Base-by-base conservation (phyloP, 2,888 invertebrate genomes). In the Drosophila putrida region DNA sequence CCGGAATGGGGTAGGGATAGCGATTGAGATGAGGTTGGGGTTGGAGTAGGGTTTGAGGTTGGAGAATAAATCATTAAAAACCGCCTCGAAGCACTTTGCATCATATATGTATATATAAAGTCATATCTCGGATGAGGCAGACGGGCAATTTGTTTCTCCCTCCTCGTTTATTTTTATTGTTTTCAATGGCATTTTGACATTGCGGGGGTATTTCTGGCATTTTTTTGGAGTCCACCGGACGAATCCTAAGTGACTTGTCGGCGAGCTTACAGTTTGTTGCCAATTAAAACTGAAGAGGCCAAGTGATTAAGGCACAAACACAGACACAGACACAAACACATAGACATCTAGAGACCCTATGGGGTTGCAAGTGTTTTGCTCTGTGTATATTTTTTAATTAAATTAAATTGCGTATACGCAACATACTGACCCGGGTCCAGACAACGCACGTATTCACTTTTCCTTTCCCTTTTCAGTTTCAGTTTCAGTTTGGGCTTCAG, bases 381-480 rank as follows among this genome's bases (percentile, higher is more conserved):
- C 25, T 33, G 25, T 28, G n/a, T 50, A 35, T 36, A 28, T 47
- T 78, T 88, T 86, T 85, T 83, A 85, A 85, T 88, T 85, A 88
- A 88, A 85, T 85, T 87, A 85, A 86, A 85, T 85, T 85, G 85
- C 89, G 85, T 88, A 85, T 85, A 88, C 84, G 84, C 64, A 66
- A 55, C 54, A 46, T 46, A 36, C 57, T 57, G 60, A 57, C 67
- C 50, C 36, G 28, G 57, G 53, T 50, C 59, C 54, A 54, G 63
- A 38, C 44, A 35, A 61, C 20, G 65, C 66, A 72, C 72, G 65
- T 71, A 76, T 62, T 69, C 78, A 83, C 83, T 81, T 71, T 72
- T 65, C 54, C 4, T 25, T 25, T 43, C 20, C n/a, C 43, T n/a
- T 13, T 13, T 33, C 13, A n/a, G 8, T 31, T 28, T 25, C 20